A percentile compares a stretch with the other conserved stretches of the same genome.
Evolutionary conservation across 2,113 vertebrate genomes (phyloP).

Genomic region (Pagrus major): DNA sequence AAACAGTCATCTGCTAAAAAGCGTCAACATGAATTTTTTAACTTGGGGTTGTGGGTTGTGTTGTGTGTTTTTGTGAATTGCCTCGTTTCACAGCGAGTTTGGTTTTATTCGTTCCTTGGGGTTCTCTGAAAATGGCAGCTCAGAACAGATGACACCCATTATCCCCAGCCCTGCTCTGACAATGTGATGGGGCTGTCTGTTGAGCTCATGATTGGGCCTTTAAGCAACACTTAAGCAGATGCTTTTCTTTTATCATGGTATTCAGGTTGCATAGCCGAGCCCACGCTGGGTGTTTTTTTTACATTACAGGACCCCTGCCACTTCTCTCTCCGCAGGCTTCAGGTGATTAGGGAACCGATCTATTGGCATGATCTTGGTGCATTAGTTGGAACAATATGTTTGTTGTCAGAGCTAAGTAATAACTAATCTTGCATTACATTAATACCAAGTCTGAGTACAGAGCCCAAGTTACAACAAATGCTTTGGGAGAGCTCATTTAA

Average conservation of each 20-base stretch:
- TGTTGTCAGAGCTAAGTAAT: constrained; percentile 73
- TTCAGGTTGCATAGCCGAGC: constrained; percentile 42
- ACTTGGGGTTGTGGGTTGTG: not conserved
- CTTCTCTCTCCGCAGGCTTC: constrained; percentile 67
- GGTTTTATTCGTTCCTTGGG: not conserved
- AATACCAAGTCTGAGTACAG: constrained; percentile 41
- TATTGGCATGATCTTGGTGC: constrained; percentile 63
- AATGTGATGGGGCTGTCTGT: constrained; percentile 40
- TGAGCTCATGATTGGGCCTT: constrained; percentile 65
- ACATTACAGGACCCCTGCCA: constrained; percentile 70
- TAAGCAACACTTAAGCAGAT: constrained; percentile 66
- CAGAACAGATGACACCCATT: constrained; percentile 44
- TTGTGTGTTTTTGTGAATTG: not conserved
- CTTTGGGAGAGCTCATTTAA: constrained; percentile 56
- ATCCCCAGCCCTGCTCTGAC: constrained; percentile 10
- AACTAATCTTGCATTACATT: constrained; percentile 70
- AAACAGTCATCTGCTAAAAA: not conserved
- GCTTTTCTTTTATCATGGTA: constrained; percentile 77
- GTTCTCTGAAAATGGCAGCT: constrained; percentile 15
- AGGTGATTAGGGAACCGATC: constrained; percentile 75
- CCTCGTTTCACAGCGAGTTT: not conserved
- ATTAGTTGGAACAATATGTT: constrained; percentile 78
- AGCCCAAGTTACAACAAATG: constrained; percentile 60
- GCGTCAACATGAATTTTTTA: constrained; percentile 5
- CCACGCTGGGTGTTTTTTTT: constrained; percentile 71